Conservation (phyloP, 1,140 invertebrate species). For the Andricus grossulariae region DNA sequence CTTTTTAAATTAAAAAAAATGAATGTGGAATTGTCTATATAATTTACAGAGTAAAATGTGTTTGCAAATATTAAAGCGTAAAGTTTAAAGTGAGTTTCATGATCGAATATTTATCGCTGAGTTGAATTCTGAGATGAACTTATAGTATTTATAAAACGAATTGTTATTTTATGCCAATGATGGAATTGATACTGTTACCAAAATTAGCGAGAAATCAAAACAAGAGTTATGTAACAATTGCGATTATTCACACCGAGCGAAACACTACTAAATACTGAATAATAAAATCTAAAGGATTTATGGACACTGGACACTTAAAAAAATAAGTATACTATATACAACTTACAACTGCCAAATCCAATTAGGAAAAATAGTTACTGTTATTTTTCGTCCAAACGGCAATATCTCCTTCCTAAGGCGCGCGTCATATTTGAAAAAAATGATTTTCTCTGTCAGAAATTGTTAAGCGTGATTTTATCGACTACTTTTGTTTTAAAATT, state of each 20-base stretch:
- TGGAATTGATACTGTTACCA: slow-evolving; percentile 68
- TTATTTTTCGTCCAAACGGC: background rate
- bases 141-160: slow-evolving; percentile 35
- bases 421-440: background rate
- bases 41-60: slow-evolving; percentile 24
- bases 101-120: slow-evolving; percentile 47
- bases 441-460: background rate
- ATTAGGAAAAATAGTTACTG: background rate
- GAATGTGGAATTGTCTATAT: slow-evolving; percentile 41
- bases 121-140: slow-evolving; percentile 41
- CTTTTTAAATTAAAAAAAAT: background rate
- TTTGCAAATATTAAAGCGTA: background rate
- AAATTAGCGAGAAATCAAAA: slow-evolving; percentile 11
- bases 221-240: background rate
- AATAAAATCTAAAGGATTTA: background rate
- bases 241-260: too few species aligned
- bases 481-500: too few species aligned
- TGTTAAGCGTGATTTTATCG: too few species aligned
- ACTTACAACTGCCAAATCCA: background rate
- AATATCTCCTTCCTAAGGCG: background rate
- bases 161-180: slow-evolving; percentile 66
- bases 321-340: background rate
- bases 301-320: background rate
- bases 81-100: slow-evolving; percentile 35
- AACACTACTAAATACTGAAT: too few species aligned